phyloP scores from a whole-genome alignment of 1,140 invertebrate genomes.

The Proctacanthus coquilletti region DNA sequence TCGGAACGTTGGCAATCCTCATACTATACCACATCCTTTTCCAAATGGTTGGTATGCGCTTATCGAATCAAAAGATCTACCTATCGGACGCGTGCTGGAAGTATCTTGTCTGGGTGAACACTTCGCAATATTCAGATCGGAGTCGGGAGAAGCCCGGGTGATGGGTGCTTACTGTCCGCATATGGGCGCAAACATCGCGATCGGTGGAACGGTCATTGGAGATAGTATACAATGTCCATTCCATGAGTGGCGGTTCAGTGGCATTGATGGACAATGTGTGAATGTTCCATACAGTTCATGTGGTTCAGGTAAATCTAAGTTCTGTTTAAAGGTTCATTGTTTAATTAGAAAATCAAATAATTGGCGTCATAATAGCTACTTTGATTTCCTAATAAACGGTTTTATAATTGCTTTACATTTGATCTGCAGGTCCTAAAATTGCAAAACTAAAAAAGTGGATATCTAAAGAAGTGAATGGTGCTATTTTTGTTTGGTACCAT shows the following conservation, averaged over 20 bases:
- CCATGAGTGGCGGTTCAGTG: slow-evolving; percentile 70
- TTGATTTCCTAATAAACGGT: too few relatives aligned
- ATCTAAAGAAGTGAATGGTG: slow-evolving; percentile 49
- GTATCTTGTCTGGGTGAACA: slow-evolving; percentile 57
- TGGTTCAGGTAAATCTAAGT: too few relatives aligned
- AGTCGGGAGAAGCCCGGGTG: slow-evolving; percentile 43
- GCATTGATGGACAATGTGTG: slow-evolving; percentile 50
- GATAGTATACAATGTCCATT: slow-evolving; percentile 79
- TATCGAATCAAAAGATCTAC: slow-evolving; percentile 50
- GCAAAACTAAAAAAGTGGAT: slow-evolving; percentile 49
- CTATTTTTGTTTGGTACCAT: slow-evolving; percentile 75
- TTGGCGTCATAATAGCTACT: too few relatives aligned
- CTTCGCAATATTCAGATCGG: slow-evolving; percentile 55
- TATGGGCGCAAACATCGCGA: slow-evolving; percentile 68
- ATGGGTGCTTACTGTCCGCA: slow-evolving; percentile 82
- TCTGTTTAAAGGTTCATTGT: too few relatives aligned
- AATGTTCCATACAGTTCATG: slow-evolving; percentile 46
- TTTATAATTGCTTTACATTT: too few relatives aligned
- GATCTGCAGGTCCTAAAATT: slow-evolving; percentile 37
- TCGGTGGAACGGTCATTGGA: slow-evolving; percentile 55
- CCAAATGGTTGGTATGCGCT: slow-evolving; percentile 83
- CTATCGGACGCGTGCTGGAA: slow-evolving; percentile 40
- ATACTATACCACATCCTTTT: slow-evolving; percentile 59
- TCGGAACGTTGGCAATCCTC: slow-evolving; percentile 26
- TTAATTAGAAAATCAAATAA: too few relatives aligned